phyloP scores from a whole-genome alignment of 2,797 vertebrate species.

The Heliangelus exortis region DNA sequence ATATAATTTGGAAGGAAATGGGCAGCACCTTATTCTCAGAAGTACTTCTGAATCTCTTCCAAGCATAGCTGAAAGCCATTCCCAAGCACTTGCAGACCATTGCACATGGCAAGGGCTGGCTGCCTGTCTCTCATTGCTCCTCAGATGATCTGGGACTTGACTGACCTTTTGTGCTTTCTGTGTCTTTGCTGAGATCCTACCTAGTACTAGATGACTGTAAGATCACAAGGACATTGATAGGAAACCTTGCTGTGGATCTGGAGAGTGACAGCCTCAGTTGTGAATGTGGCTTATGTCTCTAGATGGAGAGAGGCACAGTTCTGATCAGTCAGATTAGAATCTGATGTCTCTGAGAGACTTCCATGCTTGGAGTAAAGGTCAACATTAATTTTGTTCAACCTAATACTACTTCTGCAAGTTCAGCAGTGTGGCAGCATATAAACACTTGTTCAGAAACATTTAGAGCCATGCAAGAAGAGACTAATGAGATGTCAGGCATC shows the following conservation, averaged over 20 bases:
- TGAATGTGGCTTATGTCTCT: not conserved
- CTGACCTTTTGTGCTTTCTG: not conserved
- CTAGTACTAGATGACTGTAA: not conserved
- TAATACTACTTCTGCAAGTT: not conserved
- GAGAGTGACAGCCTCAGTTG: not conserved
- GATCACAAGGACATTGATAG: not conserved
- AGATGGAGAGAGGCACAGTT: not conserved
- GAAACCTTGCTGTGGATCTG: not conserved
- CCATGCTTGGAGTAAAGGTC: not conserved
- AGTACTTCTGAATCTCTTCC: not conserved
- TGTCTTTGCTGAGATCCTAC: not conserved
- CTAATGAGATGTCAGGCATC: constrained; percentile 10
- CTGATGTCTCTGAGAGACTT: not conserved
- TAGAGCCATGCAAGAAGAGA: not conserved
- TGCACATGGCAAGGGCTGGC: not conserved
- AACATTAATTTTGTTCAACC: not conserved
- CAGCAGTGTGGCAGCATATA: not conserved
- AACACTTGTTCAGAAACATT: not conserved
- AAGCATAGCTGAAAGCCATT: not conserved
- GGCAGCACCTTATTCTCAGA: not conserved
- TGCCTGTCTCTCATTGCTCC: not conserved
- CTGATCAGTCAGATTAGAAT: not conserved
- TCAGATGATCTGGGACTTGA: not conserved
- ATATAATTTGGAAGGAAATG: not conserved
- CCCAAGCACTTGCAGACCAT: not conserved